Evolutionary conservation across 2,797 vertebrate genomes (phyloP).

Genomic region (Liparis tanakae): DNA sequence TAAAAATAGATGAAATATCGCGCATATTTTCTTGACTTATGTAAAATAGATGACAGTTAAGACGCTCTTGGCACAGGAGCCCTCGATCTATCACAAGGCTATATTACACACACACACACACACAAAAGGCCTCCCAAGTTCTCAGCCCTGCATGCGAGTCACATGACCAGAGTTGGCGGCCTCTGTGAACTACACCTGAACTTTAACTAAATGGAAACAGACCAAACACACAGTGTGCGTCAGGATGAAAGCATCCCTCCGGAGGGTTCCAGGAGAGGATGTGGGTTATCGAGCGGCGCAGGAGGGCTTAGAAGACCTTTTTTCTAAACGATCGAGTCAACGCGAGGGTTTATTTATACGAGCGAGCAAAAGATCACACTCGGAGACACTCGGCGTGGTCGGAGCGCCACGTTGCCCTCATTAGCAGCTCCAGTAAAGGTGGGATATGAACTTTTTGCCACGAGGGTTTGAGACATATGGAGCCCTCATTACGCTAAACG

Average conservation of each 20-base stretch:
- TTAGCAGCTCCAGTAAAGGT: conserved; percentile 17
- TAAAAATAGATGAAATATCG: conserved; percentile 53
- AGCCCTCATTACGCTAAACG: conserved; percentile 11
- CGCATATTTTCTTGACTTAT: conserved; percentile 44
- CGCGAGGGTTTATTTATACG: conserved; percentile 42
- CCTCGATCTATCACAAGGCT: conserved; percentile 58
- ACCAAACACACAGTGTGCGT: conserved; percentile 79
- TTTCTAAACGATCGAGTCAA: conserved; percentile 59
- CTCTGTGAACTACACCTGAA: conserved; percentile 82
- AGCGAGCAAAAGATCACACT: conserved; percentile 39
- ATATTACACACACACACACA: conserved; percentile 59
- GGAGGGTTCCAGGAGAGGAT: conserved; percentile 71
- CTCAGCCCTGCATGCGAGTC: conserved; percentile 63
- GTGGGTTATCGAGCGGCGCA: conserved; percentile 66
- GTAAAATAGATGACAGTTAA: conserved; percentile 53
- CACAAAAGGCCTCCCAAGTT: conserved; percentile 62
- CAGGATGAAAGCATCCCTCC: conserved; percentile 81
- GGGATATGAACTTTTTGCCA: conserved; percentile 4
- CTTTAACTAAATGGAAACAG: conserved; percentile 81
- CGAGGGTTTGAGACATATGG: conserved; percentile 4
- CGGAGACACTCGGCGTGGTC: conserved; percentile 1
- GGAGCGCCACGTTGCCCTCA: conserved; percentile 24
- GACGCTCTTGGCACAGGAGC: conserved; percentile 50
- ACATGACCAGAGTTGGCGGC: conserved; percentile 71
- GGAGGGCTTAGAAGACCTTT: conserved; percentile 52